phyloP scores from a whole-genome alignment of 2,888 invertebrate species.

The Isotomurus palustris region DNA sequence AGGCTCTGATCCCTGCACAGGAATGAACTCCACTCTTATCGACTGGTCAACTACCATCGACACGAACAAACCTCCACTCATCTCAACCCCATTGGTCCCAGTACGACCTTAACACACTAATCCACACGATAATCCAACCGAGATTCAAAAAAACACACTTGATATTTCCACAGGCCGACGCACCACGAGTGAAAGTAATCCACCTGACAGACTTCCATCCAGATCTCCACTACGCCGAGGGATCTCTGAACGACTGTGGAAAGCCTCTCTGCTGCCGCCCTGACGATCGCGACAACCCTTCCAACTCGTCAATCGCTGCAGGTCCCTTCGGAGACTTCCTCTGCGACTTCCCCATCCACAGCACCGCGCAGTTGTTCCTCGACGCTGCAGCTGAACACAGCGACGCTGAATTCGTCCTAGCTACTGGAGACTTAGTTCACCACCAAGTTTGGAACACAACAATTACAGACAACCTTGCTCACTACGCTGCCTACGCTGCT shows the following conservation, averaged over 20 bases:
- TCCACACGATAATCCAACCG: too few species aligned
- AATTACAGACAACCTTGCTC: conserved; percentile 23
- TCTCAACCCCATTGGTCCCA: conserved; percentile 30
- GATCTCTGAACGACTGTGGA: conserved; percentile 64
- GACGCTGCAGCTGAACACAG: conserved; percentile 33
- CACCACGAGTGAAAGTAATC: conserved; percentile 52
- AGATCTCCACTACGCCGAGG: conserved; percentile 67
- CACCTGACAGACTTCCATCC: conserved; percentile 75
- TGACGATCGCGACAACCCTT: conserved; percentile 47
- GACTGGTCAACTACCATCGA: conserved; percentile 36
- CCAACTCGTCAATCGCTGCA: conserved; percentile 46
- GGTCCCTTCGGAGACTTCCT: conserved; percentile 78
- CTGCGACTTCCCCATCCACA: conserved; percentile 71
- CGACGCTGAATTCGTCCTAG: conserved; percentile 38
- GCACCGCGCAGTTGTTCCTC: conserved; percentile 56
- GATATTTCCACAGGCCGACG: conserved; percentile 13
- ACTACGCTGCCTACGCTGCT: conserved; percentile 25
- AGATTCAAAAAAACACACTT: too few species aligned
- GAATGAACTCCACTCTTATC: conserved; percentile 29
- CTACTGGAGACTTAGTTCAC: conserved; percentile 44
- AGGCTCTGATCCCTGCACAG: conserved; percentile 24
- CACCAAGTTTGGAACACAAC: conserved; percentile 37
- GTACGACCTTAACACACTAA: too few species aligned
- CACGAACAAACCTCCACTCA: conserved; percentile 27
- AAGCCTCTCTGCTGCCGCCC: conserved; percentile 73